Conservation (phyloP, 2,113 vertebrate genomes). For the Nyctibius bracteatus region DNA sequence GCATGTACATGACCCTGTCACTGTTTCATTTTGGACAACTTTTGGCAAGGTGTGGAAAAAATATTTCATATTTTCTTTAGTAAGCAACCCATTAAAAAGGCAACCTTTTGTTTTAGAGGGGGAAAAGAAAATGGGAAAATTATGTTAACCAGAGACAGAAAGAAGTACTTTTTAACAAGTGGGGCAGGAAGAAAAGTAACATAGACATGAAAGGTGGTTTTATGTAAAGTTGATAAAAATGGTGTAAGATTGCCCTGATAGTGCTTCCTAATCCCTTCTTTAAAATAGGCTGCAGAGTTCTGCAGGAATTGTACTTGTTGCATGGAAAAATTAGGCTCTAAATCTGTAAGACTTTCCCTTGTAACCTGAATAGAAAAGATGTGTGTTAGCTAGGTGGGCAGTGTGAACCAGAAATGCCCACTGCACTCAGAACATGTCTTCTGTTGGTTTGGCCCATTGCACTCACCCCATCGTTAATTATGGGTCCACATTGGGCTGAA, state of each 20-base stretch:
- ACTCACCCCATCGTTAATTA: neutral
- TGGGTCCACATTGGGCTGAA: fast-evolving
- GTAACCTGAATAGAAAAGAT: neutral
- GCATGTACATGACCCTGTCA: constrained; percentile 28
- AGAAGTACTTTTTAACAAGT: neutral
- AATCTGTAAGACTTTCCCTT: neutral
- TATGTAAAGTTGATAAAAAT: neutral
- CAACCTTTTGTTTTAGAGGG: neutral
- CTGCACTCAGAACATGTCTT: neutral
- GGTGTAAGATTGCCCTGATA: neutral
- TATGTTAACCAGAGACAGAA: neutral
- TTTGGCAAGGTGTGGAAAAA: constrained; percentile 26
- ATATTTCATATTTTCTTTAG: neutral
- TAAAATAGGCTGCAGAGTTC: neutral
- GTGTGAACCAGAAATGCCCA: fast-evolving
- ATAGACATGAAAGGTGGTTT: neutral
- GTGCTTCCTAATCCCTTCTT: neutral
- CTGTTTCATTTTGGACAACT: constrained; percentile 28
- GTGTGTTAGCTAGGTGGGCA: neutral
- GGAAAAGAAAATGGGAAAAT: neutral
- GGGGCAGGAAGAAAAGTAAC: neutral
- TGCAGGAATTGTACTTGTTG: neutral
- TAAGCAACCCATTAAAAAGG: neutral
- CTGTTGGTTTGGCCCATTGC: neutral
- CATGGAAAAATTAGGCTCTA: neutral